A percentile compares a stretch with the other conserved stretches of the same genome.
phyloP scores from a whole-genome alignment of 2,888 invertebrate genomes.

The Molorchus minor region DNA sequence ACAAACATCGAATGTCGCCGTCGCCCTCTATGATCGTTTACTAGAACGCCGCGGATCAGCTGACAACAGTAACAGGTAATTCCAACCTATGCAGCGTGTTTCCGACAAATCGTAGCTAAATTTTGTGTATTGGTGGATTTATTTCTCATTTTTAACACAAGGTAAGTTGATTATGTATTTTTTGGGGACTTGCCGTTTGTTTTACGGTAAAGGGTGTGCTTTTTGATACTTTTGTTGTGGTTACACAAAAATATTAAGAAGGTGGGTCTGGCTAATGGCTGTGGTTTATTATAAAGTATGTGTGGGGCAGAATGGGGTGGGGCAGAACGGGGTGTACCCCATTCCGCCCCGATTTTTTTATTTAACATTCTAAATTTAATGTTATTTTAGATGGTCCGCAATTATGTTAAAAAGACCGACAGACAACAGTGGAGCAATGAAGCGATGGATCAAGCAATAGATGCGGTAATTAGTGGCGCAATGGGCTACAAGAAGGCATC shows the following conservation, averaged over 20 bases:
- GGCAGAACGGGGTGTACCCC: background rate
- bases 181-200: background rate
- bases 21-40: background rate
- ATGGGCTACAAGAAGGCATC: background rate
- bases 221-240: background rate
- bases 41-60: background rate
- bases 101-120: background rate
- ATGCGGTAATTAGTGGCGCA: background rate
- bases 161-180: background rate
- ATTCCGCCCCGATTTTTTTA: no score
- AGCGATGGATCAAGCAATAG: background rate
- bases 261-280: background rate
- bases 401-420: background rate
- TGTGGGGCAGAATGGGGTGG: slow-evolving; percentile 4
- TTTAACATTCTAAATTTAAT: background rate
- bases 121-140: background rate
- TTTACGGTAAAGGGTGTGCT: background rate
- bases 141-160: background rate
- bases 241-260: background rate
- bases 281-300: background rate
- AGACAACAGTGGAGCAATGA: background rate
- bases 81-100: background rate
- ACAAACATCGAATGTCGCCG: background rate
- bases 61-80: background rate
- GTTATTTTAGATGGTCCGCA: no score